Evolutionary conservation across 2,113 vertebrate genomes (phyloP).

Genomic region (Neomonachus schauinslandi): DNA sequence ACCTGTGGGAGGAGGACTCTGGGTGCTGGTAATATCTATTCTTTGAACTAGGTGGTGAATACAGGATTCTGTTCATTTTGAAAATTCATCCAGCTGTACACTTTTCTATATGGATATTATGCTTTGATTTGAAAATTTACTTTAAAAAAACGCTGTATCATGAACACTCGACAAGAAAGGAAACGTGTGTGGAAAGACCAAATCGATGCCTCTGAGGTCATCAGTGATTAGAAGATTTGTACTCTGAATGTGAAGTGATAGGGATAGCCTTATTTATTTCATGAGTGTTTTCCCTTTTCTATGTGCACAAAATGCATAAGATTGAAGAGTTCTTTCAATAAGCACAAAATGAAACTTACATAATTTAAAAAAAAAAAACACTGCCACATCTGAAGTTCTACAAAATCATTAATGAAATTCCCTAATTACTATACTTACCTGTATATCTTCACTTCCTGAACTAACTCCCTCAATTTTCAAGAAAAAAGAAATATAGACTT

Average conservation of each 20-base stretch:
- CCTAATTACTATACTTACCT: neutral
- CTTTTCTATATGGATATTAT: neutral
- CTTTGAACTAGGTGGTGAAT: neutral
- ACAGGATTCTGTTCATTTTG: neutral
- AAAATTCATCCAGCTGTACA: neutral
- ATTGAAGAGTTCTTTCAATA: neutral
- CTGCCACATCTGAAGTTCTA: neutral
- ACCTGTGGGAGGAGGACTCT: neutral
- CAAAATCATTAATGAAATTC: neutral
- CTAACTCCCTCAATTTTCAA: slow-evolving; percentile 18
- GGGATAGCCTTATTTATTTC: neutral
- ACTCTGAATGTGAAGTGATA: neutral
- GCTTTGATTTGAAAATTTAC: neutral
- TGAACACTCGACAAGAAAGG: neutral
- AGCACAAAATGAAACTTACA: neutral
- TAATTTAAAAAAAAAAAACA: neutral
- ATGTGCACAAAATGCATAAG: neutral
- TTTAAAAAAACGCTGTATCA: neutral
- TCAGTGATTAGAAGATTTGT: neutral
- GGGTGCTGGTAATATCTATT: neutral
- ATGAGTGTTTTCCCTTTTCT: neutral
- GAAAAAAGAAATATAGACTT: neutral
- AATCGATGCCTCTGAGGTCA: neutral
- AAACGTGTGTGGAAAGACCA: neutral
- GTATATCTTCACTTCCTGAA: neutral